Evolutionary conservation across 2,888 invertebrate genomes (phyloP), one percentile per base, ranked within the genome.

Genomic region (Nemapogon koenigi): DNA sequence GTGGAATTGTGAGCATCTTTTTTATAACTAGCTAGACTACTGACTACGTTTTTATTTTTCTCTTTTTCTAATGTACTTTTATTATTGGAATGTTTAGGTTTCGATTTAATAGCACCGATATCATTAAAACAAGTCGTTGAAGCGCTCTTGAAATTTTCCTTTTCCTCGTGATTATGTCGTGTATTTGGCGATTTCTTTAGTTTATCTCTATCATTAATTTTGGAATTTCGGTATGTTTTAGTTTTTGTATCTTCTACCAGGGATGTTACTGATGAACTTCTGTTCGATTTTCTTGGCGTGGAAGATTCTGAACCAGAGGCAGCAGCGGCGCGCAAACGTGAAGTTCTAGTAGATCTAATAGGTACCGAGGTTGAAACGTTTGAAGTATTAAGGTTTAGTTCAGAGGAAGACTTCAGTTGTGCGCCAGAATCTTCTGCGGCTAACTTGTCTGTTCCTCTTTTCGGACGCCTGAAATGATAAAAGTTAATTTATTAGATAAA

Each of bases 281-380:
- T 60, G 41, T 60, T 66, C 8, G 63, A 53, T 48, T 70, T 76
- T 51, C 59, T 68, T 43, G 61, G 53, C 38, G 59, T 55, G 33
- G 61, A 58, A 36, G 61, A 46, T 46, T 76, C 75, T n/a, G 62
- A 57, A 39, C 58, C 57, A 41, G 52, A 43, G 18, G 76, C 59
- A 25, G 85, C 85, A 40, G 87, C 85, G 41, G 87, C 87, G 62
- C 89, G 81, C 43, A 90, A 73, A 48, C 88, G 82, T 45, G 89
- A 89, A 19, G 89, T 82, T 57, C 87, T 81, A 39, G 89, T 90
- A 48, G 87, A 85, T 63, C 89, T 82, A 51, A 89, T 86, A 59
- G 78, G 70, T 59, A 75, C 68, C 53, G 76, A 69, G 46, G 70
- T 67, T 40, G 72, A 64, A 51, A 69, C 65, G 2, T 26, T 16